phyloP scores from a whole-genome alignment of 2,113 vertebrate species.

The Pica pica region DNA sequence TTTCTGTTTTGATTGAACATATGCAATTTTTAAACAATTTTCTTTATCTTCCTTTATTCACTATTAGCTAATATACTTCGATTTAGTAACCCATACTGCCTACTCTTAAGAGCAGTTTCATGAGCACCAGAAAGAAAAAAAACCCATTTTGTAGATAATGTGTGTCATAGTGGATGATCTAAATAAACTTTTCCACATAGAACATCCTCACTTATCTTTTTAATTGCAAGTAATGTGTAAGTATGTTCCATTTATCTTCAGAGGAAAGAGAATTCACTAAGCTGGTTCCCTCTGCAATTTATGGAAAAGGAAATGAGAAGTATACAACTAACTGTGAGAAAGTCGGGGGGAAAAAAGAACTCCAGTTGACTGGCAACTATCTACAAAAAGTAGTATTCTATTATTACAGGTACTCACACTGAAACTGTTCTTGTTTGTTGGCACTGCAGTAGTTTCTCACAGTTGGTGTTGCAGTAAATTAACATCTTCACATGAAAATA shows the following conservation, averaged over 20 bases:
- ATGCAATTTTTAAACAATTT: background rate
- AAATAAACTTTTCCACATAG: background rate
- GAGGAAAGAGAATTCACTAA: background rate
- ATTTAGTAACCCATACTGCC: background rate
- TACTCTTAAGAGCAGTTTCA: background rate
- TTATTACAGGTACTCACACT: background rate
- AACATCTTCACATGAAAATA: background rate
- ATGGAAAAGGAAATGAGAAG: background rate
- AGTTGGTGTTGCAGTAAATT: background rate
- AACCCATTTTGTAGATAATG: background rate
- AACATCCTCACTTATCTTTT: slow-evolving; percentile 1
- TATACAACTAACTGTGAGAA: background rate
- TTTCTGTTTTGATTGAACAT: background rate
- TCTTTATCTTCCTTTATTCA: background rate
- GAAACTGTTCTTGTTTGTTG: background rate
- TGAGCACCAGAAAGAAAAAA: background rate
- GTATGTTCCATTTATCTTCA: background rate
- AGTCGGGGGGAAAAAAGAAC: rapidly evolving
- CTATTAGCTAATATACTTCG: background rate
- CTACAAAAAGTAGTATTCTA: background rate
- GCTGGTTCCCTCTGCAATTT: background rate
- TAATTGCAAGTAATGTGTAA: background rate
- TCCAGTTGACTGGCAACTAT: background rate
- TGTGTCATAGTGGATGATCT: background rate
- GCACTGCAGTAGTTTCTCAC: background rate